phyloP scores from a whole-genome alignment of 2,113 vertebrate genomes.

The Colistium nudipinnis region DNA sequence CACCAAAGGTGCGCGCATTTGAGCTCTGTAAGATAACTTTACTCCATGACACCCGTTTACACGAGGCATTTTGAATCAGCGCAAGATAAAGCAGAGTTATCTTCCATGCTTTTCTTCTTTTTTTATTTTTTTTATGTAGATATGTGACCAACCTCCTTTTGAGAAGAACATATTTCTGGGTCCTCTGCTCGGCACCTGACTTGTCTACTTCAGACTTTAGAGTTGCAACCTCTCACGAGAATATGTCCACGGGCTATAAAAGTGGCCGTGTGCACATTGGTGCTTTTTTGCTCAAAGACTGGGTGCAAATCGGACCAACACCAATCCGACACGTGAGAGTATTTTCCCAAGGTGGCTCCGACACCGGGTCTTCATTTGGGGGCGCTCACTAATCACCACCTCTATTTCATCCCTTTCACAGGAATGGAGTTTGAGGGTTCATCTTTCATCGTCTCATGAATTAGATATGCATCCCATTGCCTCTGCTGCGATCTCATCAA shows the following conservation, averaged over 20 bases:
- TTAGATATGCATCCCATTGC: conserved; percentile 65
- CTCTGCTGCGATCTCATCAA: conserved; percentile 50
- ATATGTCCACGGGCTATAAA: conserved; percentile 44
- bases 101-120: conserved; percentile 1
- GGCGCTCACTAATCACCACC: conserved; percentile 9
- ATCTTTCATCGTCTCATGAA: conserved; percentile 62
- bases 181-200: conserved; percentile 10
- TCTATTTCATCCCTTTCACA: background rate
- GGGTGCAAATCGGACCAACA: no score
- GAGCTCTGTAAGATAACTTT: conserved; percentile 42
- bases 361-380: conserved; percentile 14
- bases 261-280: conserved; percentile 2
- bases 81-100: conserved; percentile 4
- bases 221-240: conserved; percentile 34
- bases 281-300: no score
- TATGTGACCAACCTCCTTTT: background rate
- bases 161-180: background rate
- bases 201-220: conserved; percentile 14
- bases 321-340: conserved; percentile 15
- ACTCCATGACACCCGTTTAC: conserved; percentile 47
- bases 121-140: background rate
- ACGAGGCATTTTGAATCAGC: conserved; percentile 37
- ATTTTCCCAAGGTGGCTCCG: conserved; percentile 1
- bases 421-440: background rate
- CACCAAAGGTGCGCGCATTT: conserved; percentile 27